Percentiles rank a stretch among this genome's conserved stretches.
phyloP scores from a whole-genome alignment of 2,113 vertebrate species.

The Vicugna pacos region DNA sequence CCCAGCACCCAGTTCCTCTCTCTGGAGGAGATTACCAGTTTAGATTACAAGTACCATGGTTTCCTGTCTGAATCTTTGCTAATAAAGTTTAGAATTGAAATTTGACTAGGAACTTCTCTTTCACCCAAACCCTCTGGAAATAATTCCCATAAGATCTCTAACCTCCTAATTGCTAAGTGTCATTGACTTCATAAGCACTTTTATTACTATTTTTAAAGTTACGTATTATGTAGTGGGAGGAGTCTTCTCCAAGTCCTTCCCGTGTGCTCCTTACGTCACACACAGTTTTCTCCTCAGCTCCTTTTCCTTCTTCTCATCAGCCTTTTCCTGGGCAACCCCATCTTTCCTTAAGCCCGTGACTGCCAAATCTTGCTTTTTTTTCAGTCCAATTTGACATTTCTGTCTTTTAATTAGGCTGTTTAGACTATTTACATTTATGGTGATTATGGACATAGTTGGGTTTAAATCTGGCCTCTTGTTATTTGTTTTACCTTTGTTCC shows the following conservation, averaged over 20 bases:
- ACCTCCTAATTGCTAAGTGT: not conserved
- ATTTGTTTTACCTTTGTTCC: not conserved
- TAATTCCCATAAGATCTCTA: not conserved
- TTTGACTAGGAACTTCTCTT: slow-evolving; percentile 13
- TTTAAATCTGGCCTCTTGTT: not conserved
- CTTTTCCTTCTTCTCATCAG: not conserved
- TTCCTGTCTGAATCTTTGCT: not conserved
- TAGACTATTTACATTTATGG: slow-evolving; percentile 26
- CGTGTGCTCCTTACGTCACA: rapidly evolving
- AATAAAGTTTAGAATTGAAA: slow-evolving; percentile 43
- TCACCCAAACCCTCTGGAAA: not conserved
- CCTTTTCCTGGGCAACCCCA: not conserved
- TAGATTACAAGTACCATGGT: not conserved
- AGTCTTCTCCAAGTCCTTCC: not conserved
- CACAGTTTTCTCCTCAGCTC: not conserved
- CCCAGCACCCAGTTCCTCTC: not conserved
- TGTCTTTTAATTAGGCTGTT: not conserved
- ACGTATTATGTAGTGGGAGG: no score
- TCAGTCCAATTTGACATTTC: not conserved
- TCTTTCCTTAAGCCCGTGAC: not conserved
- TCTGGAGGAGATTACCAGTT: not conserved
- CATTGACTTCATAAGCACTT: not conserved
- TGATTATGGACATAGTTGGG: not conserved
- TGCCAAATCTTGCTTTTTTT: not conserved
- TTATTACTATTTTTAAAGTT: not conserved